Base-by-base conservation (phyloP, 2,797 vertebrate species). In the Acrocephalus scirpaceus region DNA sequence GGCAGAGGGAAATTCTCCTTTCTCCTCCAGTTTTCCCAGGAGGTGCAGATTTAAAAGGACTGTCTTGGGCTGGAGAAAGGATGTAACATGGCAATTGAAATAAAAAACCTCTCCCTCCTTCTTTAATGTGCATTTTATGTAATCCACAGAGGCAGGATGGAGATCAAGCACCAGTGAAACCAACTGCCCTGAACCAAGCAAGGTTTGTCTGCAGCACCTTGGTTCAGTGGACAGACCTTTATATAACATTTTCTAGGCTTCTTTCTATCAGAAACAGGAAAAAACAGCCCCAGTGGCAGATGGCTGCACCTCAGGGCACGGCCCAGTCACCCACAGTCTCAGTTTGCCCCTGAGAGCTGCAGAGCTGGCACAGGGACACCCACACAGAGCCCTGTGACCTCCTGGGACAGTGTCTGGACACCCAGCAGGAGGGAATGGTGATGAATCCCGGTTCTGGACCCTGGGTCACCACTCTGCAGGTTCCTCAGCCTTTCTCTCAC, bases 261-360 rank as follows among this genome's bases (percentile, higher is more conserved):
- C 23, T 61, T 84, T 86, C n/a, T 22, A 25, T 69, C 13, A 83
- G 80, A 77, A 77, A 56, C 6, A 36, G 19, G 17, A 51, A 34
- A 4, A 67, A 48, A 56, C 11, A 34, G 54, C 18, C 27, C 12
- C 8, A n/a, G 21, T 11, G 27, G n/a, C 5, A 6, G 42, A 10
- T 23, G 1, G 0, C 5, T 72, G 47, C 11, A 16, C 36, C 44
- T 54, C 54, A 50, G 86, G 38, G 66, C 51, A 30, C 14, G 13
- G 11, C 23, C 11, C 2, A 4, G 38, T 6, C 45, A 60, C 50
- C 22, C 54, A 29, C 0, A n/a, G n/a, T 2, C 18, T 29, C 17
- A 2, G 6, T 4, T 61, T 64, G 40, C 29, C 17, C 16, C 42
- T 25, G 29, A 11, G 1, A 13, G 38, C 38, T 21, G 38, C 18